Evolutionary conservation across 2,113 vertebrate species (phyloP).

Genomic region (Lycocorax pyrrhopterus): DNA sequence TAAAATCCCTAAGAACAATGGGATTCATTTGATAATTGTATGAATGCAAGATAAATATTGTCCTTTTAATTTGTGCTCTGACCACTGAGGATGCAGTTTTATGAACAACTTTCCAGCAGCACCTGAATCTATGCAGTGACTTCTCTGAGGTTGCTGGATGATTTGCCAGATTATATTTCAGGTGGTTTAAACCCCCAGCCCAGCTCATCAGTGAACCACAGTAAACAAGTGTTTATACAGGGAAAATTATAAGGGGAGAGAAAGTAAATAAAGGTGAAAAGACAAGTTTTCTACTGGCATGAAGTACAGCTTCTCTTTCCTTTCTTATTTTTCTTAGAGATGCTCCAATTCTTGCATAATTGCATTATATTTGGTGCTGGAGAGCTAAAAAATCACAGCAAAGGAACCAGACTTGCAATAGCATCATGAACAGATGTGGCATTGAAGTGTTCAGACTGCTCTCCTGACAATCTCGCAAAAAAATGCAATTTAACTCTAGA

Average conservation of each 20-base stretch:
- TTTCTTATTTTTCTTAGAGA: not conserved
- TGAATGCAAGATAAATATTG: not conserved
- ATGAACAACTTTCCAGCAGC: not conserved
- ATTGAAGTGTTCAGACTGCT: not conserved
- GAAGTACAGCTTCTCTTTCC: not conserved
- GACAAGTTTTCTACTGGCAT: not conserved
- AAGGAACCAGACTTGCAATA: not conserved
- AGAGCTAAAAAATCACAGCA: not conserved
- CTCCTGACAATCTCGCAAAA: not conserved
- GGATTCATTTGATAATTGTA: not conserved
- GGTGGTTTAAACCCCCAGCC: not conserved
- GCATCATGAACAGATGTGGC: not conserved
- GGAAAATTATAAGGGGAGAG: not conserved
- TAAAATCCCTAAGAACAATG: not conserved
- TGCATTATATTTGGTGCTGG: not conserved
- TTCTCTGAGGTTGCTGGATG: not conserved
- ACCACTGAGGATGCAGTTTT: not conserved
- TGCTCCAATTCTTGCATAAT: not conserved
- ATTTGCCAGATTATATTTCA: not conserved
- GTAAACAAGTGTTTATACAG: not conserved
- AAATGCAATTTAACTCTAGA: not conserved
- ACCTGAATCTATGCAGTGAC: not conserved
- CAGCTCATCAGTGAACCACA: not conserved
- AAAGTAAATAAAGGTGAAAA: not conserved
- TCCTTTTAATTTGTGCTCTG: not conserved